A percentile compares a stretch with the other conserved stretches of the same genome.
phyloP scores from a whole-genome alignment of 2,113 vertebrate genomes.

The Platysteira castanea region DNA sequence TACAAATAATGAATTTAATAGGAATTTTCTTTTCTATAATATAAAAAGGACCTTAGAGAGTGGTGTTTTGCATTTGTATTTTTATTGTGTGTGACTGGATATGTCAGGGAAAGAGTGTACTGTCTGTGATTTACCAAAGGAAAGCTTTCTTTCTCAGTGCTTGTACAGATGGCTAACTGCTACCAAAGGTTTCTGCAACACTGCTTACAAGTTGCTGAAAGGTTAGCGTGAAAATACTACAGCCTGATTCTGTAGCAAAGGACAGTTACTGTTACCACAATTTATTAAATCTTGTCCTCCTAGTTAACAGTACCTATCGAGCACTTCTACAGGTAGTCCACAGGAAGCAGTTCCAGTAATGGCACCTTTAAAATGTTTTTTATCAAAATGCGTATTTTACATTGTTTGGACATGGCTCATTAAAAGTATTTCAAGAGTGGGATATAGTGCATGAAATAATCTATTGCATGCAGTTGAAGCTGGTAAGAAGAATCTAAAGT shows the following conservation, averaged over 20 bases:
- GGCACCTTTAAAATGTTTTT: neutral
- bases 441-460: neutral
- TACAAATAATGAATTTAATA: neutral
- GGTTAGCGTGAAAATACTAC: neutral
- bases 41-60: neutral
- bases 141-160: constrained; percentile 8
- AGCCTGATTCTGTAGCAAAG: neutral
- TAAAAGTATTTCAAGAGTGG: neutral
- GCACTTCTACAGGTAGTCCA: neutral
- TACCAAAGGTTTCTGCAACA: constrained; percentile 25
- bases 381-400: neutral
- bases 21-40: neutral
- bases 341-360: neutral
- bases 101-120: neutral
- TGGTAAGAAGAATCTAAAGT: neutral
- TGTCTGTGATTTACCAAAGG: neutral
- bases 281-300: neutral
- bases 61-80: neutral
- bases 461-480: neutral
- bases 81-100: neutral
- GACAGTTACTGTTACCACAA: neutral
- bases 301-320: neutral
- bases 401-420: neutral
- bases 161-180: neutral
- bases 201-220: constrained; percentile 22